Evolutionary conservation across 2,113 vertebrate genomes (phyloP).

Genomic region (Gymnarchus niloticus): DNA sequence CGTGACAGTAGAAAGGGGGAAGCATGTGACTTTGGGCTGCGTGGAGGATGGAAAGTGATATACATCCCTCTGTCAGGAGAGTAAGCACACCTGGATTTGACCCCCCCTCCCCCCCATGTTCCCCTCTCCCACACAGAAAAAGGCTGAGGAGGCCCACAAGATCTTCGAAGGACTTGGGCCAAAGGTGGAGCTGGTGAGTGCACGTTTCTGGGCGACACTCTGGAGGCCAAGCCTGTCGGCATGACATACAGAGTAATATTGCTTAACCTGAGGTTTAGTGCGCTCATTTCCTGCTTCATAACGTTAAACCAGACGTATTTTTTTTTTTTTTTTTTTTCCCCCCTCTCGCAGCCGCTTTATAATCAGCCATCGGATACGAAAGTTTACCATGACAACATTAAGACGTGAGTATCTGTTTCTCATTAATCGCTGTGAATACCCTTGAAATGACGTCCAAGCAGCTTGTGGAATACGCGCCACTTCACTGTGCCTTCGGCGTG

Average conservation of each 20-base stretch:
- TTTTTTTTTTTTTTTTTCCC: slow-evolving; percentile 42
- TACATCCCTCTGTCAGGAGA: too few relatives aligned
- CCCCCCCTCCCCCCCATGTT: slow-evolving; percentile 28
- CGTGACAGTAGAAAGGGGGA: neutral
- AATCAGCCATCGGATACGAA: slow-evolving; percentile 98
- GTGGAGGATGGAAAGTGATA: neutral
- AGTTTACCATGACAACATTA: slow-evolving; percentile 99
- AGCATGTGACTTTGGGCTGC: neutral
- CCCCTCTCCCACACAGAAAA: slow-evolving; percentile 74
- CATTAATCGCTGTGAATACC: neutral
- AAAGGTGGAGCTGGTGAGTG: slow-evolving; percentile 91
- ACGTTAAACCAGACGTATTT: slow-evolving; percentile 18
- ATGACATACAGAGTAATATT: neutral
- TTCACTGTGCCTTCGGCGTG: too few relatives aligned
- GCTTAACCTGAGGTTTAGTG: neutral
- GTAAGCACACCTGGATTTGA: neutral
- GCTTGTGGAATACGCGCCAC: too few relatives aligned
- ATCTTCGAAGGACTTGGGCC: slow-evolving; percentile 95
- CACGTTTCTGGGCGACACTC: neutral
- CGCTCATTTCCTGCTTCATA: slow-evolving; percentile 13
- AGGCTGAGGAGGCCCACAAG: slow-evolving; percentile 98
- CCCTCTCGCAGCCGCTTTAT: slow-evolving; percentile 79
- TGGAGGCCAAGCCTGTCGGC: neutral
- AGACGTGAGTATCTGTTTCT: slow-evolving; percentile 80
- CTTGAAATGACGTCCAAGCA: neutral